Evolutionary conservation across 1,140 invertebrate genomes (phyloP).

Genomic region (Anthonomus grandis): DNA sequence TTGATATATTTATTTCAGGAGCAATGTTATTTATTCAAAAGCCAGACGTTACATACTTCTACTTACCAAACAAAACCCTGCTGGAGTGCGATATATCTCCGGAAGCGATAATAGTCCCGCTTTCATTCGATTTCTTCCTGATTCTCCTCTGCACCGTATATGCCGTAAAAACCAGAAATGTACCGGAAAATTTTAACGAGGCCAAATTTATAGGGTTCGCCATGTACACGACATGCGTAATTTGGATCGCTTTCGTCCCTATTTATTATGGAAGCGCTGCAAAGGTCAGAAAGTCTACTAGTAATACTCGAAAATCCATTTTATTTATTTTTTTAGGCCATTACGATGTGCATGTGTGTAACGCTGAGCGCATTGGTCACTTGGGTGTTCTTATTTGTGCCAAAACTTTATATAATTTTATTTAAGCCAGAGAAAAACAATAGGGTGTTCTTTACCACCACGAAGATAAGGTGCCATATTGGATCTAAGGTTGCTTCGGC

Average conservation of each 20-base stretch:
- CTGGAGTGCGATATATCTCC: slow-evolving; percentile 70
- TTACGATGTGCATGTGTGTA: slow-evolving; percentile 70
- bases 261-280: slow-evolving; percentile 78
- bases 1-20: no score
- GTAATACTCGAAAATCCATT: not conserved
- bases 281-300: slow-evolving; percentile 50
- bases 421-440: slow-evolving; percentile 76
- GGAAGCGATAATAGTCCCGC: slow-evolving; percentile 68
- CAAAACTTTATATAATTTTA: slow-evolving; percentile 77
- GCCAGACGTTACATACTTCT: slow-evolving; percentile 60
- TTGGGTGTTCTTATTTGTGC: slow-evolving; percentile 73
- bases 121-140: slow-evolving; percentile 76
- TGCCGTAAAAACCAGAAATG: slow-evolving; percentile 80
- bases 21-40: slow-evolving; percentile 69
- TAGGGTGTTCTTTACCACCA: slow-evolving; percentile 72
- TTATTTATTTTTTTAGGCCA: slow-evolving; percentile 32
- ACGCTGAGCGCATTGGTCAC: slow-evolving; percentile 72
- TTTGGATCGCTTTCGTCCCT: slow-evolving; percentile 85
- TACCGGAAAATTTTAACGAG: slow-evolving; percentile 88
- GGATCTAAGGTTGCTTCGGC: slow-evolving; percentile 54
- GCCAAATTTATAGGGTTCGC: slow-evolving; percentile 81
- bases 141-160: slow-evolving; percentile 79
- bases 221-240: slow-evolving; percentile 86
- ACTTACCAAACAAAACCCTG: slow-evolving; percentile 56
- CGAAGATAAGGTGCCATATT: slow-evolving; percentile 78